phyloP scores from a whole-genome alignment of 2,113 vertebrate species.

The Tylochromis polylepis region DNA sequence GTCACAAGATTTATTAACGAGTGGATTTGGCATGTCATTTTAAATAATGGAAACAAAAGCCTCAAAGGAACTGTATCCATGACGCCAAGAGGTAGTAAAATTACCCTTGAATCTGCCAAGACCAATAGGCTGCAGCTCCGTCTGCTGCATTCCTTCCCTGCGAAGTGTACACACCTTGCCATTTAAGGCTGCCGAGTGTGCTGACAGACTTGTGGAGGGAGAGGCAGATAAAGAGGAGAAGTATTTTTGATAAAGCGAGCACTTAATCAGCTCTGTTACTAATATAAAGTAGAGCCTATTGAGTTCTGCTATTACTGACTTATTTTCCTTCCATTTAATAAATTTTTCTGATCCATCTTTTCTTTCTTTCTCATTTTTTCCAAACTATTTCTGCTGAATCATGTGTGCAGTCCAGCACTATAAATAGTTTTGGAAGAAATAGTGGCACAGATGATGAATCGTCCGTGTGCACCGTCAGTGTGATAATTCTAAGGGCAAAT shows the following conservation, averaged over 20 bases:
- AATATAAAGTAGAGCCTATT: background rate
- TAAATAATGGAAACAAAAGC: constrained; percentile 60
- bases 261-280: constrained; percentile 9
- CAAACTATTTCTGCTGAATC: background rate
- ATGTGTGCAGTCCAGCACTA: background rate
- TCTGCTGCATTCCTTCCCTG: constrained; percentile 59
- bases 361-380: background rate
- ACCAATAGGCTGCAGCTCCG: constrained; percentile 44
- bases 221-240: constrained; percentile 14
- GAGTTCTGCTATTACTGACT: background rate
- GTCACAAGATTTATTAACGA: constrained; percentile 20
- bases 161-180: constrained; percentile 54
- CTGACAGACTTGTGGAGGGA: constrained; percentile 34
- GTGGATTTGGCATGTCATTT: constrained; percentile 23
- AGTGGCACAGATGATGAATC: background rate
- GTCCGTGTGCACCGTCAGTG: background rate
- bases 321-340: background rate
- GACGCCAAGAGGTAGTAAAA: constrained; percentile 68
- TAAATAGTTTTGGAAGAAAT: background rate
- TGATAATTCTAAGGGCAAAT: background rate
- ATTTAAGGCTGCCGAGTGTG: constrained; percentile 64
- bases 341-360: background rate
- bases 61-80: constrained; percentile 34
- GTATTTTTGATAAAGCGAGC: constrained; percentile 1
- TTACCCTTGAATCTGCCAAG: constrained; percentile 59